Conservation (phyloP, 2,797 vertebrate genomes). For the Lacerta bilineata region DNA sequence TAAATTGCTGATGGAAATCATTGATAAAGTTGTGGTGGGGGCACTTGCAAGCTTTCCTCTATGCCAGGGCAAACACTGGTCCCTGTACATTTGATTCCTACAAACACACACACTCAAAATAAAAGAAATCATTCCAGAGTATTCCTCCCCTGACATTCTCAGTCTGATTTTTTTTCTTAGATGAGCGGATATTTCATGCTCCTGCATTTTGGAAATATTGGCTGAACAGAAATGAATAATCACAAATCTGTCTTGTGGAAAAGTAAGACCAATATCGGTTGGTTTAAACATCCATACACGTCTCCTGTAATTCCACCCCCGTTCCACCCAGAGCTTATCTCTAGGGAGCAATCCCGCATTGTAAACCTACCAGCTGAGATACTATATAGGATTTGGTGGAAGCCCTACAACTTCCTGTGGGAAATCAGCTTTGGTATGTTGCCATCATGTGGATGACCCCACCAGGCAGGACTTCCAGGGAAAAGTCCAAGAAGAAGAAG, state of each 20-base stretch:
- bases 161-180: neutral
- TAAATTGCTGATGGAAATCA: neutral
- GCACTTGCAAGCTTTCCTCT: neutral
- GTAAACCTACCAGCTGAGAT: too few relatives aligned
- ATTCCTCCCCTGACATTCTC: neutral
- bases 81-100: neutral
- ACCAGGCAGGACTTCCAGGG: too few relatives aligned
- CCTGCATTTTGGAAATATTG: neutral
- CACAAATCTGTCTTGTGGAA: neutral
- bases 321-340: too few relatives aligned
- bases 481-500: too few relatives aligned
- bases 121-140: neutral
- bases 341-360: too few relatives aligned
- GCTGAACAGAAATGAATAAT: neutral
- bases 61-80: neutral
- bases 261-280: neutral
- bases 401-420: too few relatives aligned
- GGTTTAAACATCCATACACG: neutral
- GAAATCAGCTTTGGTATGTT: too few relatives aligned
- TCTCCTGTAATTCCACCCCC: too few relatives aligned
- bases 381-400: too few relatives aligned
- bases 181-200: neutral
- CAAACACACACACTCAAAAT: neutral
- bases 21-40: neutral
- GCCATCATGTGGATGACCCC: too few relatives aligned